Percentiles rank a stretch among this genome's conserved stretches.
Conservation (phyloP, 1,140 invertebrate genomes). For the Drosophila ercepeae region DNA sequence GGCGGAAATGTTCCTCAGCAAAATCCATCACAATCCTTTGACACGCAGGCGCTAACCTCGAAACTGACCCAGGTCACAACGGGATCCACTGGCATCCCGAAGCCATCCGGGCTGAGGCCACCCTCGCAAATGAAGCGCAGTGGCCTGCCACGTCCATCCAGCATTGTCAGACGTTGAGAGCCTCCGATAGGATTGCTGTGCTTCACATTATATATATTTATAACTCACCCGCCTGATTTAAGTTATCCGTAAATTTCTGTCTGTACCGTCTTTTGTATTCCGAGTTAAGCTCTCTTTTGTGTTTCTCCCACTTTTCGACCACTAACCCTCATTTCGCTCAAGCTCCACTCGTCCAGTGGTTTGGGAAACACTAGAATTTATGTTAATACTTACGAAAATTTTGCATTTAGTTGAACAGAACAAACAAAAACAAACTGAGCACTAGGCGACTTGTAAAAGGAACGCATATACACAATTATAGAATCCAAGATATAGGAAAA, state of each 20-base stretch:
- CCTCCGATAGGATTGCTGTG: too few relatives aligned
- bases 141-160: slow-evolving; percentile 74
- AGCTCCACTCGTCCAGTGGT: slow-evolving; percentile 20
- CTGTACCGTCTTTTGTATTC: slow-evolving; percentile 1
- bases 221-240: slow-evolving; percentile 5
- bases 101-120: slow-evolving; percentile 73
- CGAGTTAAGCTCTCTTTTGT: slow-evolving; percentile 25
- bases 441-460: slow-evolving; percentile 30
- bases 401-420: slow-evolving; percentile 40
- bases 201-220: background rate
- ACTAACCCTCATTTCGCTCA: background rate
- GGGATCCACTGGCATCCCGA: slow-evolving; percentile 73
- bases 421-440: slow-evolving; percentile 30
- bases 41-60: slow-evolving; percentile 52
- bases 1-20: slow-evolving; percentile 31
- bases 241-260: slow-evolving; percentile 6
- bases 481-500: slow-evolving; percentile 21
- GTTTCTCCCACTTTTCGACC: background rate
- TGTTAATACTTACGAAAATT: slow-evolving; percentile 36
- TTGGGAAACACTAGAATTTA: slow-evolving; percentile 34
- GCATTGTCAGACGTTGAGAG: slow-evolving; percentile 62
- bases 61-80: slow-evolving; percentile 69
- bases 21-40: slow-evolving; percentile 16
- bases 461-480: slow-evolving; percentile 5
- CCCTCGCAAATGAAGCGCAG: slow-evolving; percentile 77